Base-by-base conservation (phyloP, 2,888 invertebrate species). In the Mythimna albipuncta region DNA sequence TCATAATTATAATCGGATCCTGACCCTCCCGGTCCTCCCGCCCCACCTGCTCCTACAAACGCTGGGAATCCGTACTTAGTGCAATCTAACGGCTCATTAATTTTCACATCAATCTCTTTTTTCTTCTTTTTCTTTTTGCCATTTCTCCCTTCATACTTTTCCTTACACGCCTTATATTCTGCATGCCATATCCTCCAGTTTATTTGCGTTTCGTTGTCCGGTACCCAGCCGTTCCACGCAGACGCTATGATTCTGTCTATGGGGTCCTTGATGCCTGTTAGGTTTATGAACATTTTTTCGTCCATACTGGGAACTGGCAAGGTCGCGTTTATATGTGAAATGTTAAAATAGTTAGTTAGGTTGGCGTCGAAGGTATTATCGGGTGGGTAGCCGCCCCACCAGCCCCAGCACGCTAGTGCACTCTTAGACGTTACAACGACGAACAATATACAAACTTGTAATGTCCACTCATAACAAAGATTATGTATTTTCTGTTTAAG, bases 141-240 rank as follows among this genome's bases (percentile, higher is more conserved):
- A 3, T 64, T 16, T n/a, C 1, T 9, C 5, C 10, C 26, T 16
- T 16, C 11, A 44, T 26, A 11, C 44, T 16, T 41, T 5, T n/a
- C 2, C 52, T 61, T 41, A 61, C 61, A 61, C 13, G 41, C 41
- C 6, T 41, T 3, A 21, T 41, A 61, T 1, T 3, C 2, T 6
- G n/a, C 1, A 26, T 62, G 9, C 65, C 63, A 77, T 1, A 9
- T 1, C 0, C 2, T 13, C 77, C 77, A 77, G 0, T 77, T 47
- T 0, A 9, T 0, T 10, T 26, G 0, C 2, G 6, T 58, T 0
- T 11, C 0, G 0, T 16, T 0, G 6, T 38, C 3, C 19, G 66
- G 65, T 4, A 7, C 1, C 77, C 77, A 77, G 6, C 77, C 77
- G 10, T 9, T 3, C 70, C 57, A 70, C 3, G 44, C 38, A 10